phyloP scores from a whole-genome alignment of 2,797 vertebrate species.

The Oreochromis mossambicus region DNA sequence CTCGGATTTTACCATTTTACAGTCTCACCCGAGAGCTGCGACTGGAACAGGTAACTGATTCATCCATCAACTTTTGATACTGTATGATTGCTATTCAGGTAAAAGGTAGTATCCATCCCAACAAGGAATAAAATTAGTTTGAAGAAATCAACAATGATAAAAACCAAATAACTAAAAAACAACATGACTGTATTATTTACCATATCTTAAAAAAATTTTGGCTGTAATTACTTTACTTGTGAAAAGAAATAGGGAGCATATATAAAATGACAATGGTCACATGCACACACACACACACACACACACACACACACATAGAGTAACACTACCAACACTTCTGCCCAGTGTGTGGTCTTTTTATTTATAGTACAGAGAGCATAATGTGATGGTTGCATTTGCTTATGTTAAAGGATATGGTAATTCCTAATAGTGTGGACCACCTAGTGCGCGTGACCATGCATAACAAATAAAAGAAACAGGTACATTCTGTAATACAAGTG shows the following conservation, averaged over 20 bases:
- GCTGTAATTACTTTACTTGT: neutral
- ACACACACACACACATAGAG: neutral
- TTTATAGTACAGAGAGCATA: conserved; percentile 9
- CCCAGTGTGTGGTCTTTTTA: conserved; percentile 21
- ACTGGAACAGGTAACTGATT: neutral
- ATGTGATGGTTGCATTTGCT: neutral
- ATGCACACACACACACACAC: neutral
- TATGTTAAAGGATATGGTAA: conserved; percentile 28
- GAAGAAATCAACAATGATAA: neutral
- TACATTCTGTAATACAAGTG: neutral
- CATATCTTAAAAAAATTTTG: neutral
- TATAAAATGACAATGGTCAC: neutral
- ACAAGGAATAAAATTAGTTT: neutral
- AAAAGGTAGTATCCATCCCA: neutral
- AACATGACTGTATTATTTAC: neutral
- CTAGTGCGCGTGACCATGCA: conserved; percentile 6
- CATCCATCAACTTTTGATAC: neutral
- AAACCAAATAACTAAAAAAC: neutral
- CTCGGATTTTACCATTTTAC: neutral
- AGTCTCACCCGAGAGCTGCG: neutral
- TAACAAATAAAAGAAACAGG: conserved; percentile 9
- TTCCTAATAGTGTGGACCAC: conserved; percentile 17
- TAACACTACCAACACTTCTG: neutral
- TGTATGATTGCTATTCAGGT: neutral
- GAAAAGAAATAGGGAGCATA: neutral